These are phyloP conservation scores for Steatocranus sp. DNA, from an alignment of 2,797 vertebrate species.

Conservation along the genomic window DNA sequence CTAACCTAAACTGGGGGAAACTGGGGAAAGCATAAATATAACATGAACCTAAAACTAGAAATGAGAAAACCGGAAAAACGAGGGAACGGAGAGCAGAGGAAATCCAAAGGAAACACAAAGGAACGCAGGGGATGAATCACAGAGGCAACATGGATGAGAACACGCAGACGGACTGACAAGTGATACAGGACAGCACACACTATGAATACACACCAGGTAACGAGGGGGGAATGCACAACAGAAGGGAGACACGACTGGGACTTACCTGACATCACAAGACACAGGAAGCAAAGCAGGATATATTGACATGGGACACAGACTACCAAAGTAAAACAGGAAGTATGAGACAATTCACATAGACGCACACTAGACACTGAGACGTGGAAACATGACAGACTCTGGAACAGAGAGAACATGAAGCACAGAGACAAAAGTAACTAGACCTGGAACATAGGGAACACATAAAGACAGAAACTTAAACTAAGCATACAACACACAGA, in stretches of 20 bases:
- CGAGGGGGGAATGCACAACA: neutral
- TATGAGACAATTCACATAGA: neutral
- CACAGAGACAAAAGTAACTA: neutral
- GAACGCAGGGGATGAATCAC: neutral
- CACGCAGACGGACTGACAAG: neutral
- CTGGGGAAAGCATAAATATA: neutral
- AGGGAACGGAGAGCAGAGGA: neutral
- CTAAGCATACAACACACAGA: neutral
- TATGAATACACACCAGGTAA: neutral
- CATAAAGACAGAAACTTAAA: neutral
- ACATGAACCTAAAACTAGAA: neutral
- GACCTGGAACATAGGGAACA: neutral
- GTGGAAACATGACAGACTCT: neutral
- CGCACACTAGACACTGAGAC: neutral
- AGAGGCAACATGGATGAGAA: neutral
- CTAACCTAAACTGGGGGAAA: neutral
- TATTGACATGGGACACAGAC: neutral
- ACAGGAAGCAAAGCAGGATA: neutral
- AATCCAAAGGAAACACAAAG: neutral
- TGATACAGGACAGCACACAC: neutral
- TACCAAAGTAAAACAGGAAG: neutral
- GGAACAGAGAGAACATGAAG: neutral
- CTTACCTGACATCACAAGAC: neutral
- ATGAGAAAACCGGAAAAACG: accelerated
- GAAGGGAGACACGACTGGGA: neutral